These are phyloP conservation scores for Siphlonurus alternatus DNA, from an alignment of 2,888 invertebrate species.

Conservation along the genomic window DNA sequence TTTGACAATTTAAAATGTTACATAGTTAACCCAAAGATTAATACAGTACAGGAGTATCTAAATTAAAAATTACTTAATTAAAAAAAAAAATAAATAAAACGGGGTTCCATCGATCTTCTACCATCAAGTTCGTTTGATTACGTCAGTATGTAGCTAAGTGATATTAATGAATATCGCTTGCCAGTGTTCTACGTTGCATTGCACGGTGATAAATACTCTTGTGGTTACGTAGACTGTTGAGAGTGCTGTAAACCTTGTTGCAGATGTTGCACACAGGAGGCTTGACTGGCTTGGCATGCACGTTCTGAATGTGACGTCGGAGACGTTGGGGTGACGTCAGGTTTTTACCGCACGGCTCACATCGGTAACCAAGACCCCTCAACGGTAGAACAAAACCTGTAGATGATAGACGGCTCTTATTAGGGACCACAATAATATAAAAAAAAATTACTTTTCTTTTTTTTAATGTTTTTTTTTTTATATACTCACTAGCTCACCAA, in stretches of 20 bases:
- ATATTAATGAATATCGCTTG: not conserved
- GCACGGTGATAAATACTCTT: constrained; percentile 17
- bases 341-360: constrained; percentile 84
- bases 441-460: too few relatives aligned
- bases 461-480: not conserved
- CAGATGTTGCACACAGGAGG: constrained; percentile 15
- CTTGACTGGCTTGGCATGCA: constrained; percentile 13
- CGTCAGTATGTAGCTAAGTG: too few relatives aligned
- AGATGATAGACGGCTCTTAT: constrained; percentile 1
- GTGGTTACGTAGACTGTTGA: constrained; percentile 18
- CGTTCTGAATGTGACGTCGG: constrained; percentile 15
- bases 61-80: too few relatives aligned
- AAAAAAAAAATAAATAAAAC: too few relatives aligned
- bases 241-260: constrained; percentile 17
- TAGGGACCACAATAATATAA: not conserved
- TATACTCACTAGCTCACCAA: not conserved
- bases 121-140: too few relatives aligned
- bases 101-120: too few relatives aligned
- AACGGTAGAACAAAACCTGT: constrained; percentile 1
- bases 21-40: too few relatives aligned
- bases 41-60: too few relatives aligned
- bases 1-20: too few relatives aligned
- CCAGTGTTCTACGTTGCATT: not conserved
- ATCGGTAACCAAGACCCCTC: constrained; percentile 30
- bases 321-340: constrained; percentile 42